Evolutionary conservation across 2,888 invertebrate species (phyloP).

Genomic region (Ormyrus pomaceus): DNA sequence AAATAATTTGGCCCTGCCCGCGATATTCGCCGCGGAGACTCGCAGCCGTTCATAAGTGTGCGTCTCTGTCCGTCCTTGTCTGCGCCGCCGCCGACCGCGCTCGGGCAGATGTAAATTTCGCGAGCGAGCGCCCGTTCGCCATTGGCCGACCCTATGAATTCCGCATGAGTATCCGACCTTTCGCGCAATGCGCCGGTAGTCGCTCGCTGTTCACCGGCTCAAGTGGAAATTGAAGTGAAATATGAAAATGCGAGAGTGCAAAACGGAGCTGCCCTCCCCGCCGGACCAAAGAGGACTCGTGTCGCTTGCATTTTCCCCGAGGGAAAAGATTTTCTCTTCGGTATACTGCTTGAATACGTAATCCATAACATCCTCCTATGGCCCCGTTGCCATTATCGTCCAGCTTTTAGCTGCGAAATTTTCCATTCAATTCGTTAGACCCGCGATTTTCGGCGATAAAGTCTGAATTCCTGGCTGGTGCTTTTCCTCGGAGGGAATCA

Average conservation of each 20-base stretch:
- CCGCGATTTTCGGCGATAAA: too few species aligned
- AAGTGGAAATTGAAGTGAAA: constrained; percentile 73
- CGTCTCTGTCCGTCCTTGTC: constrained; percentile 57
- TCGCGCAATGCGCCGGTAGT: constrained; percentile 61
- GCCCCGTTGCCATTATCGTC: constrained; percentile 23
- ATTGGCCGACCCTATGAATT: constrained; percentile 70
- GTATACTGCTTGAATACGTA: constrained; percentile 44
- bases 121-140: constrained; percentile 48
- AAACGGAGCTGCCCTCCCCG: constrained; percentile 14
- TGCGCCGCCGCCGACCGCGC: constrained; percentile 45
- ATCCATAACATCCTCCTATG: constrained; percentile 39
- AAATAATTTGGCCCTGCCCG: constrained; percentile 68
- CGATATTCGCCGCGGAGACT: constrained; percentile 41
- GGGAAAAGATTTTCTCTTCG: constrained; percentile 53
- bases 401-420: constrained; percentile 4
- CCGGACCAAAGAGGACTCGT: background rate
- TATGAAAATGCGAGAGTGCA: constrained; percentile 69
- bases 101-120: constrained; percentile 66
- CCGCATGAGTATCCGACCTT: constrained; percentile 71
- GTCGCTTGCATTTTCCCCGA: constrained; percentile 57
- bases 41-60: constrained; percentile 50
- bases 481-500: too few species aligned
- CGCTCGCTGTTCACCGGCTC: constrained; percentile 65
- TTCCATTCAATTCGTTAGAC: background rate
- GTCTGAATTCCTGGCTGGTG: too few species aligned